Conservation (phyloP, 1,140 invertebrate species). For the Monomorium pharaonis region DNA sequence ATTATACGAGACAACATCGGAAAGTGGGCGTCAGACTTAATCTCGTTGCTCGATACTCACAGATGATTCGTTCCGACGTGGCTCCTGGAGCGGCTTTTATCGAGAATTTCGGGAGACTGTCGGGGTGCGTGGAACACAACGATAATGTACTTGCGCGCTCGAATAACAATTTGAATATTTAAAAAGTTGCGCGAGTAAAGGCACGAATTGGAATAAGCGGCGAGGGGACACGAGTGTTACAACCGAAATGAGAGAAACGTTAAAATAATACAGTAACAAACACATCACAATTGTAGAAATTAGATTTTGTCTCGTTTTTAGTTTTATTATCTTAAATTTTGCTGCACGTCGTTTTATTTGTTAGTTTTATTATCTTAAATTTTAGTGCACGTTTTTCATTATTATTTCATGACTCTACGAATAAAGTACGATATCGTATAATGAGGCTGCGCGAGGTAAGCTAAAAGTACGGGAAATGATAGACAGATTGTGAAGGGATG, state of each 20-base stretch:
- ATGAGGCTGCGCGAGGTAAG: constrained; percentile 5
- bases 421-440: background rate
- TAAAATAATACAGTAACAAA: background rate
- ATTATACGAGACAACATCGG: constrained; percentile 58
- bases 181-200: background rate
- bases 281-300: background rate
- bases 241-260: background rate
- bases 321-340: background rate
- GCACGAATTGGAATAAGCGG: background rate
- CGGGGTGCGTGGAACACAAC: background rate
- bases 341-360: background rate
- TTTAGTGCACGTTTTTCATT: background rate
- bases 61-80: constrained; percentile 49
- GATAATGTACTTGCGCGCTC: constrained; percentile 4
- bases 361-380: background rate
- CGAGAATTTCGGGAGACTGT: constrained; percentile 42
- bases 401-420: background rate
- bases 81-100: constrained; percentile 45
- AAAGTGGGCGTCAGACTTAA: constrained; percentile 59
- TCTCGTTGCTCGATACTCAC: constrained; percentile 52
- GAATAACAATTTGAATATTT: background rate
- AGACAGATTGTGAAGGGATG: background rate
- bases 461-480: constrained; percentile 14
- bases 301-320: background rate
- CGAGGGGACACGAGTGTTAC: background rate